Conservation (phyloP, 2,113 vertebrate species). For the Albula goreensis region DNA sequence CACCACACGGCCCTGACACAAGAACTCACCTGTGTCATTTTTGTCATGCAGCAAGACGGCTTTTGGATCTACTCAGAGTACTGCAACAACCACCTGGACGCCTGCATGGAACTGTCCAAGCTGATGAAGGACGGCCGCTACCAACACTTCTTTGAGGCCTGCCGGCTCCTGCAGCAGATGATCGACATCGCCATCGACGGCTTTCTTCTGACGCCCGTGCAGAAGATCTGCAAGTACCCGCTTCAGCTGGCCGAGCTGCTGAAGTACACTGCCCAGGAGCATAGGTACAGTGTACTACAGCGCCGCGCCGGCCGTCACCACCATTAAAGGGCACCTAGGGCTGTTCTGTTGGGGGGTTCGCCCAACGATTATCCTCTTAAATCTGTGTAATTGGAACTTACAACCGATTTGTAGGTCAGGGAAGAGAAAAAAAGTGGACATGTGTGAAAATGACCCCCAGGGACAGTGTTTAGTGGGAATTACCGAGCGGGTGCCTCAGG, state of each 20-base stretch:
- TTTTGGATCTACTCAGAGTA: conserved; percentile 99
- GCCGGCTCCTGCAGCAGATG: conserved; percentile 96
- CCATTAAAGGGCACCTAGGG: conserved; percentile 5
- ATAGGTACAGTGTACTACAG: conserved; percentile 76
- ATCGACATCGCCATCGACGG: conserved; percentile 98
- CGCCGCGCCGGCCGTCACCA: background rate
- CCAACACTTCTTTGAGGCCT: conserved; percentile 98
- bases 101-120: conserved; percentile 97
- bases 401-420: background rate
- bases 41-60: conserved; percentile 86
- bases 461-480: background rate
- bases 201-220: conserved; percentile 94
- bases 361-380: background rate
- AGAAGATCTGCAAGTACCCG: conserved; percentile 99
- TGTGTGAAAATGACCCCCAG: conserved; percentile 8
- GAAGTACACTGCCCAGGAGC: conserved; percentile 97
- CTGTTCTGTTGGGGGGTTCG: background rate
- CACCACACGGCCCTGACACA: background rate
- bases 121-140: conserved; percentile 96
- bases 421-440: background rate
- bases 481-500: background rate
- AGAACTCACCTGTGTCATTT: conserved; percentile 4
- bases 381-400: background rate
- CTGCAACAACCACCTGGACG: conserved; percentile 97
- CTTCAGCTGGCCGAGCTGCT: conserved; percentile 95